A percentile compares a stretch with the other conserved stretches of the same genome.
Evolutionary conservation across 2,113 vertebrate genomes (phyloP).

Genomic region (sheep (Ovis aries)): DNA sequence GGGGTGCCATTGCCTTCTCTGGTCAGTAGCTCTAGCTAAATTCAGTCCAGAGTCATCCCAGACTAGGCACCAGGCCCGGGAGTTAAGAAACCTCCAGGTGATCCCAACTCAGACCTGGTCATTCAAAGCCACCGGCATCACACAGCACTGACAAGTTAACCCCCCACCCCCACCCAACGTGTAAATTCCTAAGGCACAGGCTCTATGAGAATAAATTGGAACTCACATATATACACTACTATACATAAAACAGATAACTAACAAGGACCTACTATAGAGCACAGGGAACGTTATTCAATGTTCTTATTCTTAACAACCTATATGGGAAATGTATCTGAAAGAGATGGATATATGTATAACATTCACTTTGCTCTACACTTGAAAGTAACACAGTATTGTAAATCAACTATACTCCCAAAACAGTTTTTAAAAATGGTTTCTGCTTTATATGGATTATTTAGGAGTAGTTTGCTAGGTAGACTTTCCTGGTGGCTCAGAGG

Average conservation of each 20-base stretch:
- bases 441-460: neutral
- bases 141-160: neutral
- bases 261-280: neutral
- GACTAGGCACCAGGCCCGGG: neutral
- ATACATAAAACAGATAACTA: neutral
- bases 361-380: neutral
- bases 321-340: neutral
- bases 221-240: neutral
- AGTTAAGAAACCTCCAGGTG: neutral
- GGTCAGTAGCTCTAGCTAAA: neutral
- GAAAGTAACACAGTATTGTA: neutral
- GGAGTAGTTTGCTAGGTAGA: neutral
- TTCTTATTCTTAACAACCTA: neutral
- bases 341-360: neutral
- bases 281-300: neutral
- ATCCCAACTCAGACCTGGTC: neutral
- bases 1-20: neutral
- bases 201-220: neutral
- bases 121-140: neutral
- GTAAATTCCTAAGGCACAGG: neutral
- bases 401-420: neutral
- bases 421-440: neutral
- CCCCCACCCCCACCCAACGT: rapidly evolving
- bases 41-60: neutral
- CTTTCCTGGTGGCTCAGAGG: neutral